Conservation (phyloP, 1,140 invertebrate genomes). For the Bathynomus jamesi region DNA sequence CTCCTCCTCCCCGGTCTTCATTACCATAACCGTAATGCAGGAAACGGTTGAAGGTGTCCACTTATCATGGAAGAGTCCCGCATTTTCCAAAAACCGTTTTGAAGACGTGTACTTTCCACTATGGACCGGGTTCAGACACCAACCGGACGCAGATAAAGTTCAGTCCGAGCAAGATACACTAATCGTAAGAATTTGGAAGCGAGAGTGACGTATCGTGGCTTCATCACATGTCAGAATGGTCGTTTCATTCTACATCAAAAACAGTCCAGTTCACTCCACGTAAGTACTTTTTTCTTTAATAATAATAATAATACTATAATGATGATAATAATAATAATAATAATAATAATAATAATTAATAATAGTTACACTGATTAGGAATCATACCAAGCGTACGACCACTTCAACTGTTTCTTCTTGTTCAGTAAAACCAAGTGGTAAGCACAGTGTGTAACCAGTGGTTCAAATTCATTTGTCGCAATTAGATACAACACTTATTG, state of each 20-base stretch:
- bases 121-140: slow-evolving; percentile 23
- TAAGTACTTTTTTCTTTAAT: too few species aligned
- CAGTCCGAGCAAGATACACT: slow-evolving; percentile 12
- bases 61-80: neutral
- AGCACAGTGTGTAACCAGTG: too few species aligned
- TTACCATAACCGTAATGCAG: neutral
- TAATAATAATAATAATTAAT: too few species aligned
- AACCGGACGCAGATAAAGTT: slow-evolving; percentile 23
- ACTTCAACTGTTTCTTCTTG: too few species aligned
- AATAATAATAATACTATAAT: too few species aligned
- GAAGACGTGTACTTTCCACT: slow-evolving; percentile 22
- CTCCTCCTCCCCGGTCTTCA: neutral
- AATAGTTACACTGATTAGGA: too few species aligned
- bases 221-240: slow-evolving; percentile 25
- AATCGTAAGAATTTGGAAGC: slow-evolving; percentile 18
- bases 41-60: neutral
- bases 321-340: too few species aligned
- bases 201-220: slow-evolving; percentile 30
- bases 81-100: neutral
- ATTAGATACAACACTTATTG: too few species aligned
- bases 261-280: slow-evolving; percentile 33
- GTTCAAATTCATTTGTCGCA: too few species aligned
- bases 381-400: too few species aligned
- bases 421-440: too few species aligned
- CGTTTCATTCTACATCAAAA: slow-evolving; percentile 19